Evolutionary conservation across 2,113 vertebrate genomes (phyloP), one percentile per base, ranked within the genome.

Genomic region (Engraulis encrasicolus): DNA sequence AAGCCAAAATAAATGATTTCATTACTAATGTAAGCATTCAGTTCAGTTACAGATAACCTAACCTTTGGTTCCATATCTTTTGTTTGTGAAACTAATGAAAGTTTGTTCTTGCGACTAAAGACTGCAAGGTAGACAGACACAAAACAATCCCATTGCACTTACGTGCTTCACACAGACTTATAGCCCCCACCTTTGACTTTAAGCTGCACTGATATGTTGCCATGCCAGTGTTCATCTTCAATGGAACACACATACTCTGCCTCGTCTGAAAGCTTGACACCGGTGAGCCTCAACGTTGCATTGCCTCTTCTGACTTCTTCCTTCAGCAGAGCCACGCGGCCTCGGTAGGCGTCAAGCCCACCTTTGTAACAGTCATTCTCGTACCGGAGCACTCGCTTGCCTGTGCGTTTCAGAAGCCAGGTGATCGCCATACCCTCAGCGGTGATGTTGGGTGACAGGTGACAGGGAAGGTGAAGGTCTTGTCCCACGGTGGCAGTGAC

Each of bases 251-350:
- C 34, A 34, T 77, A 77, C 31, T 19, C 34, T 23, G 23, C 71
- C 87, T 89, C 61, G 87, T 92, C 66, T 38, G 88, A 83, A 18
- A 12, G 74, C 34, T 34, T 2, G 71, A 77, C 71, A 11, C 34
- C 31, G 71, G 71, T 1, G 12, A 77, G 23, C 20, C 31, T 77
- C 71, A 77, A 27, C 23, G 71, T 27, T 2, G 34, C 71, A 77
- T 77, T 77, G 23, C 71, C 71, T 34, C 71, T 77, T 23, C 12
- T 5, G 23, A 77, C n/a, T 77, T 77, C 71, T 34, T 77, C 71
- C 34, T 77, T 77, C 12, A 77, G 34, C 71, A 77, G 71, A 6
- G 23, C 23, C n/a, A 12, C 0, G n/a, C 71, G 23, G 14, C n/a
- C 71, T 23, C 71, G 23, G 71, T 77, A 77, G 20, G n/a, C 71